Conservation (phyloP, 2,888 invertebrate species). For the Meteorus colon region DNA sequence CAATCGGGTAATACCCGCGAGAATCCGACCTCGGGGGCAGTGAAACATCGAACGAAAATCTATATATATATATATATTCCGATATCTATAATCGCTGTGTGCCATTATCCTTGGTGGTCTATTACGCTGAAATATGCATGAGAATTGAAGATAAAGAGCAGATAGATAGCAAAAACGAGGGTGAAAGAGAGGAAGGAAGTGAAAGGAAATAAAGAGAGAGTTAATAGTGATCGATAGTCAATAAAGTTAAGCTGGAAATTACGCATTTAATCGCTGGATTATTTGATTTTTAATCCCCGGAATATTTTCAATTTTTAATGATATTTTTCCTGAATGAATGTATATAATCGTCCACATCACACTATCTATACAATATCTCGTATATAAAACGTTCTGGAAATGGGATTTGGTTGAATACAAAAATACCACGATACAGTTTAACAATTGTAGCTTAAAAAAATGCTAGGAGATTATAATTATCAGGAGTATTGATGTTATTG, state of each 20-base stretch:
- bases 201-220: neutral
- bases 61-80: neutral
- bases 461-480: too few species aligned
- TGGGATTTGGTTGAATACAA: too few species aligned
- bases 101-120: conserved; percentile 23
- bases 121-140: conserved; percentile 26
- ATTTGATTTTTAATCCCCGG: neutral
- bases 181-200: conserved; percentile 3
- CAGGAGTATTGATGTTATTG: too few species aligned
- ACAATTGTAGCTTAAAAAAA: too few species aligned
- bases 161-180: conserved; percentile 12
- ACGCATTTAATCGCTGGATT: neutral
- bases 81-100: conserved; percentile 25
- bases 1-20: conserved; percentile 33
- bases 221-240: conserved; percentile 7
- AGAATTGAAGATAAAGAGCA: conserved; percentile 22
- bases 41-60: conserved; percentile 21
- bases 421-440: too few species aligned
- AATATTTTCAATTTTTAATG: neutral
- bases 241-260: conserved; percentile 1
- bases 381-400: too few species aligned
- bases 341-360: too few species aligned
- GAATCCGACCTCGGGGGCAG: conserved; percentile 23
- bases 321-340: too few species aligned
- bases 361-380: too few species aligned